Base-by-base conservation (phyloP, 2,888 invertebrate genomes). In the Heliconius charithonia region DNA sequence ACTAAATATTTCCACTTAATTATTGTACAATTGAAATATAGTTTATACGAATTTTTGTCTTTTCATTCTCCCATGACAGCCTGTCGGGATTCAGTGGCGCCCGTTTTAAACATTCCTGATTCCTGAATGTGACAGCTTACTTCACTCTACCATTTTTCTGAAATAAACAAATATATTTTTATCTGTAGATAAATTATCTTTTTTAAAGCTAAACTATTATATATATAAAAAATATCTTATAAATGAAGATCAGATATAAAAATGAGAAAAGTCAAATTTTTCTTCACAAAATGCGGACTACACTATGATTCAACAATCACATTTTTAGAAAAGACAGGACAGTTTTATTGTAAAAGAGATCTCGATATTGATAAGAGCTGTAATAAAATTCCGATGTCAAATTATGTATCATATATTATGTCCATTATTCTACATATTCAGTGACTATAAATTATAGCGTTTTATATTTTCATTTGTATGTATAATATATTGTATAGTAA, bases 61-160 rank as follows among this genome's bases (percentile, higher is more conserved):
- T 37, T 37, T 37, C 32, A 1, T 37, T 59, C 27, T 25, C 27
- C 29, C 16, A 59, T 72, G 65, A 77, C 66, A 66, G 37, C 41
- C 72, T 66, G 77, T 66, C 77, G 22, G 66, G 59, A 66, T 65
- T 59, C 77, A 66, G 41, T 59, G 51, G 66, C 22, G 66, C 56
- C 32, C 66, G 56, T 67, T 72, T 77, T 56, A 77, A 72, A 56
- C 59, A 59, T 65, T 41, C 41, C 77, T 77, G 77, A 66, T 65
- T 59, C 56, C 77, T 77, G 77, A 59, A 51, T 66, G 22, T 73
- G 77, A 77, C 77, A 77, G 77, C n/a, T 22, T 37, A 66, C 56
- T 51, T 45, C 59, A 71, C 79, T 71, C 71, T 75, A 41, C 71
- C 71, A 65, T 71, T 75, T 27, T 73, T 29, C 69, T 59, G 41